Evolutionary conservation across 2,888 invertebrate species (phyloP), one percentile per base, ranked within the genome.

Genomic region (Lissonota sp.): DNA sequence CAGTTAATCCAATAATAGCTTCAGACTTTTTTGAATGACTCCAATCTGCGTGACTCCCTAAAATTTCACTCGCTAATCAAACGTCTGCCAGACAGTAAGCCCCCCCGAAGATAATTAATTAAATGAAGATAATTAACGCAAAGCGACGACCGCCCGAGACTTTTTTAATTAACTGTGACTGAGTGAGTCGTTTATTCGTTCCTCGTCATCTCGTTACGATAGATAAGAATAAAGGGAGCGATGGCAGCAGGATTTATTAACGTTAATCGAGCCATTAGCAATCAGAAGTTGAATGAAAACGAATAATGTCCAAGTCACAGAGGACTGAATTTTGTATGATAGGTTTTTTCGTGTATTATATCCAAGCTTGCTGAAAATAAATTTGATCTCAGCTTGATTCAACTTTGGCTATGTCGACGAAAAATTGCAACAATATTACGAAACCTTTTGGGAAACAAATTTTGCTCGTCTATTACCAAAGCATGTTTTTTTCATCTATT

Each of bases 61-160:
- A 26, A 26, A 49, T n/a, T 16, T n/a, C 6, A 1, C 16, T 58
- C 10, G 57, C n/a, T 66, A 74, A 74, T 74, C 14, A 26, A 73
- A 67, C 42, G 62, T 67, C 62, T 62, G 39, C 5, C 39, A 60
- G 49, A 3, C n/a, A 44, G 16, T 12, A 10, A 37, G 26, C 26
- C 26, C 26, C 26, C 12, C 14, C 6, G 14, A 39, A 7, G 10
- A 12, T 16, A 46, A 46, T 74, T 67, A 42, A 67, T 60, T 75
- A 14, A 60, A 67, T 42, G 42, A 46, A 53, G 40, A 49, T 69
- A 46, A 71, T 77, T 77, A 71, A 26, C 26, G 26, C 26, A 26
- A 26, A 26, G 26, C 26, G 26, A 26, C 26, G 26, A 26, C 26
- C 40, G 10, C 62, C 57, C 55, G 16, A 60, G 37, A 75, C 16